A percentile compares a stretch with the other conserved stretches of the same genome.
phyloP scores from a whole-genome alignment of 92 coral and sea anemone genomes.

The Galaxea fascicularis region DNA sequence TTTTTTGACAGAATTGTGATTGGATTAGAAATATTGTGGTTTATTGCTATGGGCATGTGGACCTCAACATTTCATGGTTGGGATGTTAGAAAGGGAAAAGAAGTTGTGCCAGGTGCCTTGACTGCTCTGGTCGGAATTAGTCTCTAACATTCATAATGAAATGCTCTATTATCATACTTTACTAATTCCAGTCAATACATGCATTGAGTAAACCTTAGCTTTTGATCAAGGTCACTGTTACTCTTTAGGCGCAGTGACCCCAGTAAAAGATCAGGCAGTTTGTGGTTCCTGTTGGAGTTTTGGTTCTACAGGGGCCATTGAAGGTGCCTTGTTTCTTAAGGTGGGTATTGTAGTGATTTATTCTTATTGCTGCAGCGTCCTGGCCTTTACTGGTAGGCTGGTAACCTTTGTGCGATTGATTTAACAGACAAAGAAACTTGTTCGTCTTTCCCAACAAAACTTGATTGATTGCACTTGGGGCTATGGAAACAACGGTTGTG shows the following conservation, averaged over 20 bases:
- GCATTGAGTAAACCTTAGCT: too few species aligned
- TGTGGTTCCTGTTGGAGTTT: conserved; percentile 99
- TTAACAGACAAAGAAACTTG: conserved; percentile 78
- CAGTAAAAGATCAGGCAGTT: conserved; percentile 96
- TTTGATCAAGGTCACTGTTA: neutral
- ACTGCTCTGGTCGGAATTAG: too few species aligned
- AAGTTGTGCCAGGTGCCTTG: too few species aligned
- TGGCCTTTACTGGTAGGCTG: neutral
- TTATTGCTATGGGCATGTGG: too few species aligned
- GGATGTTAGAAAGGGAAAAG: too few species aligned
- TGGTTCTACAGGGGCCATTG: conserved; percentile 96
- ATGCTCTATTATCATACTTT: too few species aligned
- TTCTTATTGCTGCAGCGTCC: neutral
- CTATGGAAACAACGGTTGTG: conserved; percentile 94
- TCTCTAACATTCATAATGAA: too few species aligned
- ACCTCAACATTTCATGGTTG: too few species aligned
- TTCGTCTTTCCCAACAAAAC: conserved; percentile 91
- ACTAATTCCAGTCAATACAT: too few species aligned
- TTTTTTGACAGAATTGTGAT: too few species aligned
- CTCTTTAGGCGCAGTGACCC: conserved; percentile 91
- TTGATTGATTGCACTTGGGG: conserved; percentile 98
- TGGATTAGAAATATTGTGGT: too few species aligned
- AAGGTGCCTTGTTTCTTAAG: conserved; percentile 93
- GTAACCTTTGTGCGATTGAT: neutral
- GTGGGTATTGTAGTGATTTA: conserved; percentile 16